phyloP scores from a whole-genome alignment of 2,888 invertebrate genomes.

The Pseudococcus longispinus region DNA sequence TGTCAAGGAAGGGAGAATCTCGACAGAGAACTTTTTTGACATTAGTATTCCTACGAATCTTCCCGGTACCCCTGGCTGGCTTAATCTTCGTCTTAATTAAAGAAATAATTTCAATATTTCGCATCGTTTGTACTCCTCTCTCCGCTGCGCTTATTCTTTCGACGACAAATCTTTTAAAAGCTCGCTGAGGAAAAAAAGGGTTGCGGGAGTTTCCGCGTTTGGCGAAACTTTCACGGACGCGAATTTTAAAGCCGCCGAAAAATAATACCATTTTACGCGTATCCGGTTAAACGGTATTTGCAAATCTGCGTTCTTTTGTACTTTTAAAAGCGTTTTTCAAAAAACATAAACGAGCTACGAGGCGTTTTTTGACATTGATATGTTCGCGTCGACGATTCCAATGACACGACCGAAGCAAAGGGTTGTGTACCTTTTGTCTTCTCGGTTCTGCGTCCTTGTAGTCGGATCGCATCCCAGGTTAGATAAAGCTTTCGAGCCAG shows the following conservation, averaged over 20 bases:
- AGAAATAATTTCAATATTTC: constrained; percentile 52
- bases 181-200: neutral
- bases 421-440: neutral
- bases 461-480: neutral
- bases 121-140: neutral
- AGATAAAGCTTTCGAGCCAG: neutral
- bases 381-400: neutral
- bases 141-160: neutral
- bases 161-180: neutral
- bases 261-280: constrained; percentile 37
- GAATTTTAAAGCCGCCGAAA: constrained; percentile 1
- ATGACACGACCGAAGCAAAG: neutral
- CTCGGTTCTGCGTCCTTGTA: neutral
- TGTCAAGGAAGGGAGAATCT: neutral
- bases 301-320: neutral
- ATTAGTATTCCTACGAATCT: constrained; percentile 8
- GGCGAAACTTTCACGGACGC: neutral
- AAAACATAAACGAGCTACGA: constrained; percentile 1
- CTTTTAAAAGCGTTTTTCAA: constrained; percentile 33
- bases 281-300: constrained; percentile 40
- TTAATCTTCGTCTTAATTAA: constrained; percentile 45
- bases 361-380: constrained; percentile 49
- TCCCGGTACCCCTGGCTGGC: neutral
- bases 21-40: constrained; percentile 1
- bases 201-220: too few species aligned